These are phyloP conservation scores for Synanthedon tipuliformis DNA, from an alignment of 2,888 invertebrate species.

Conservation along the genomic window DNA sequence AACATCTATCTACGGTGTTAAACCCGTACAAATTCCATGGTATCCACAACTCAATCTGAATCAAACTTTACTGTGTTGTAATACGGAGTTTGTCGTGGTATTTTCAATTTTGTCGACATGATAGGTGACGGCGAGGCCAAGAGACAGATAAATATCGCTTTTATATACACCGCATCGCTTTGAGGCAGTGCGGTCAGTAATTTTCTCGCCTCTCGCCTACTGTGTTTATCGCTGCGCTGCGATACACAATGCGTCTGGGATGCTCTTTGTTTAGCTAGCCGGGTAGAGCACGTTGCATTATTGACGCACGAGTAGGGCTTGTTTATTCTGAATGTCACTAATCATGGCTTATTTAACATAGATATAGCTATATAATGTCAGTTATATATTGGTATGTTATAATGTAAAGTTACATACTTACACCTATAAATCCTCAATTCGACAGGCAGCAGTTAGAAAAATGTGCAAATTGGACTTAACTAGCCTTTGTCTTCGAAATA, in stretches of 20 bases:
- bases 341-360: too few species aligned
- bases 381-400: too few species aligned
- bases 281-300: neutral
- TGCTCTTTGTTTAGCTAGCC: conserved; percentile 12
- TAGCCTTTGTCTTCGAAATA: too few species aligned
- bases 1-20: conserved; percentile 29
- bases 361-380: too few species aligned
- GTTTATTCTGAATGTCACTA: too few species aligned
- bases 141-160: conserved; percentile 48
- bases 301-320: neutral
- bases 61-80: conserved; percentile 7
- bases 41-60: conserved; percentile 9
- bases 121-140: conserved; percentile 43
- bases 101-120: conserved; percentile 20
- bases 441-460: too few species aligned
- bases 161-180: conserved; percentile 22
- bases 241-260: conserved; percentile 7
- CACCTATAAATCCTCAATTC: too few species aligned
- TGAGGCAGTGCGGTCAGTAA: conserved; percentile 41
- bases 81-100: conserved; percentile 6
- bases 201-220: conserved; percentile 12
- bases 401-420: too few species aligned
- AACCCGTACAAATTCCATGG: conserved; percentile 11
- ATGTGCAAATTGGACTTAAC: too few species aligned
- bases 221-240: conserved; percentile 1